phyloP scores from a whole-genome alignment of 1,140 invertebrate genomes.

The Fragariocoptes setiger region DNA sequence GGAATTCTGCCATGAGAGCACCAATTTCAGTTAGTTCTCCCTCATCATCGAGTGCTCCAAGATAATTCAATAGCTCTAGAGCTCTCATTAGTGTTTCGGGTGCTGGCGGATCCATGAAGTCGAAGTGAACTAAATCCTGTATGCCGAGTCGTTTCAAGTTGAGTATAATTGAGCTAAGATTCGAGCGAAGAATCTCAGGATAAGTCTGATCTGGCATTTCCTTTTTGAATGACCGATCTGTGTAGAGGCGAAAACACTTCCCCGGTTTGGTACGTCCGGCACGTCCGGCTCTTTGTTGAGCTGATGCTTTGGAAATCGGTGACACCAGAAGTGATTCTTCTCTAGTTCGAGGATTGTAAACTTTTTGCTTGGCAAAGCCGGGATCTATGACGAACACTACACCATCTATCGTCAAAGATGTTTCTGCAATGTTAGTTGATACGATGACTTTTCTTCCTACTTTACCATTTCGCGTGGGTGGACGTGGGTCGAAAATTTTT shows the following conservation, averaged over 20 bases:
- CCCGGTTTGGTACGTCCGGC: slow-evolving; percentile 85
- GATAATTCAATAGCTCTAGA: slow-evolving; percentile 80
- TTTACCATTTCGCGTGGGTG: slow-evolving; percentile 70
- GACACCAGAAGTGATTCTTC: slow-evolving; percentile 91
- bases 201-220: slow-evolving; percentile 99
- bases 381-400: slow-evolving; percentile 99
- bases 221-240: slow-evolving; percentile 88
- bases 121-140: slow-evolving; percentile 95
- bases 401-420: slow-evolving; percentile 92
- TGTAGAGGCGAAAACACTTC: slow-evolving; percentile 93
- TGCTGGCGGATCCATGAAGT: slow-evolving; percentile 99
- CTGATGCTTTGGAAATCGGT: slow-evolving; percentile 95
- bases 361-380: slow-evolving; percentile 98
- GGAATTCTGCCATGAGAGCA: slow-evolving; percentile 99
- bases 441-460: slow-evolving; percentile 83
- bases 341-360: slow-evolving; percentile 82
- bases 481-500: slow-evolving; percentile 79
- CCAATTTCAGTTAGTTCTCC: slow-evolving; percentile 71
- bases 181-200: slow-evolving; percentile 86
- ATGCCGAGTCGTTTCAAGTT: slow-evolving; percentile 97
- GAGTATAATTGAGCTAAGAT: slow-evolving; percentile 80
- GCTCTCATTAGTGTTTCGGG: slow-evolving; percentile 99
- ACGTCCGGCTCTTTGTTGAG: slow-evolving; percentile 83
- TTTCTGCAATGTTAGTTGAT: slow-evolving; percentile 97
- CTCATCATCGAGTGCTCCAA: slow-evolving; percentile 83